Conservation (phyloP, 2,113 vertebrate genomes). For the Nanorana parkeri region DNA sequence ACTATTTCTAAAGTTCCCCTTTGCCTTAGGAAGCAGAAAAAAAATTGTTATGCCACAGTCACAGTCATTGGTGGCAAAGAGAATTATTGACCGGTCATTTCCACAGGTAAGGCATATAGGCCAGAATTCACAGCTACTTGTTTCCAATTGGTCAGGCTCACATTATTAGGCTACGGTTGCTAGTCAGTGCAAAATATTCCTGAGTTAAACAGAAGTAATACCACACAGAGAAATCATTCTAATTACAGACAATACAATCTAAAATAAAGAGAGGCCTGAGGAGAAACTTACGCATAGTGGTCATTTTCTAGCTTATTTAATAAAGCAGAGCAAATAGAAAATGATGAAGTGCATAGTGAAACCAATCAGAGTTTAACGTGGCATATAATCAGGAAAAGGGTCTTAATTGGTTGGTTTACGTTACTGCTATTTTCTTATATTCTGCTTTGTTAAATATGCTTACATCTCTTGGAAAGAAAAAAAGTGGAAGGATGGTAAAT, state of each 20-base stretch:
- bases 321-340: too few species aligned
- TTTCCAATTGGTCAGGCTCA: slow-evolving; percentile 33
- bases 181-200: slow-evolving; percentile 47
- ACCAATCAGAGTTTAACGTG: too few species aligned
- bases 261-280: neutral
- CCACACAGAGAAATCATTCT: neutral
- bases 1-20: too few species aligned
- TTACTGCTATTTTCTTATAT: too few species aligned
- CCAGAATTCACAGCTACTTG: slow-evolving; percentile 9
- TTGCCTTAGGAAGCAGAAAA: too few species aligned
- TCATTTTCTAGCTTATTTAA: neutral
- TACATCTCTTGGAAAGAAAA: too few species aligned
- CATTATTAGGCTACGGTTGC: slow-evolving; percentile 41
- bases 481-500: neutral
- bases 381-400: too few species aligned
- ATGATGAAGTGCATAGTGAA: too few species aligned
- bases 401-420: too few species aligned
- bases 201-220: slow-evolving; percentile 21
- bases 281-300: neutral
- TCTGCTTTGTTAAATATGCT: too few species aligned
- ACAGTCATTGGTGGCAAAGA: neutral
- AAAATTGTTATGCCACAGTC: too few species aligned
- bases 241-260: neutral
- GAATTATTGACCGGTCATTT: neutral
- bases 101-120: neutral